Conservation (phyloP, 2,888 invertebrate species). For the Eugnorisma glareosa region DNA sequence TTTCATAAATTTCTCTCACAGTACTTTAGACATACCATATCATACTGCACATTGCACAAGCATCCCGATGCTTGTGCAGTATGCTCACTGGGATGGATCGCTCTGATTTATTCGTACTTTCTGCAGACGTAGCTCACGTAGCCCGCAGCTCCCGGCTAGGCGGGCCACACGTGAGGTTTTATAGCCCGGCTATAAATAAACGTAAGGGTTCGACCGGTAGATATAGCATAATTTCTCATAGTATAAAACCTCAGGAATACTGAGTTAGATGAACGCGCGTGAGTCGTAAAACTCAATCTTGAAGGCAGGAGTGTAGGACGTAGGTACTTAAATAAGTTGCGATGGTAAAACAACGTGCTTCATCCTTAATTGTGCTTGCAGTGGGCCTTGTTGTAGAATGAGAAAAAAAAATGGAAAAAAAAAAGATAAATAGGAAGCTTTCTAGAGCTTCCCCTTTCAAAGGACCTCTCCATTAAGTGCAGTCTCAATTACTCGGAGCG, state of each 20-base stretch:
- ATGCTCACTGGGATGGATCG: no score
- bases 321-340: background rate
- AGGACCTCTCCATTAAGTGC: slow-evolving; percentile 40
- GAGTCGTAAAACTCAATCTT: slow-evolving; percentile 27
- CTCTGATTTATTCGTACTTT: slow-evolving; percentile 50
- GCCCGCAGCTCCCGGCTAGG: slow-evolving; percentile 20
- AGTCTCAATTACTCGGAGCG: slow-evolving; percentile 60
- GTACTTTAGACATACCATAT: no score
- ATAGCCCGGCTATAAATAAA: slow-evolving; percentile 52
- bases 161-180: slow-evolving; percentile 56
- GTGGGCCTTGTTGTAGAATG: background rate
- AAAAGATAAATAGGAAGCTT: background rate
- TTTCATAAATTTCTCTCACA: no score
- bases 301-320: background rate
- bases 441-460: slow-evolving; percentile 19
- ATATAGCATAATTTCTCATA: slow-evolving; percentile 15
- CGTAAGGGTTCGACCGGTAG: slow-evolving; percentile 22
- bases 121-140: slow-evolving; percentile 15
- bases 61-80: no score
- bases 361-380: no score
- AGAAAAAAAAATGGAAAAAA: background rate
- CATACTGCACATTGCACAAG: slow-evolving; percentile 8
- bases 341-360: background rate
- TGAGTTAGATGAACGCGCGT: slow-evolving; percentile 3
- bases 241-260: slow-evolving; percentile 18